These are phyloP conservation scores for Gyps fulvus DNA, from an alignment of 2,113 vertebrate species.

Conservation along the genomic window DNA sequence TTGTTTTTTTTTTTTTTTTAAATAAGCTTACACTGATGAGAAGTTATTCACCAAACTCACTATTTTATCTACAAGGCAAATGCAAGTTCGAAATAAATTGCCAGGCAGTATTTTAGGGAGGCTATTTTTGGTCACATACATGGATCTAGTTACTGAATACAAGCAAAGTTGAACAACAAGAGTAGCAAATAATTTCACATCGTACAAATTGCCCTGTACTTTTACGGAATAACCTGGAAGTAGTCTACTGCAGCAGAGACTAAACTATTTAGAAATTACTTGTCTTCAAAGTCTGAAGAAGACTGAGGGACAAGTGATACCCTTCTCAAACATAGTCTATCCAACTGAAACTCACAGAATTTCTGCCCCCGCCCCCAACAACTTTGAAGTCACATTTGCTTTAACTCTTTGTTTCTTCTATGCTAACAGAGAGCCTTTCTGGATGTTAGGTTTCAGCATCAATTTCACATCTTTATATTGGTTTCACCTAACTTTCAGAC, in stretches of 20 bases:
- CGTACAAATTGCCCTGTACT: not conserved
- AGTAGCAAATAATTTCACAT: not conserved
- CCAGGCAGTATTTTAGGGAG: not conserved
- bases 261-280: not conserved
- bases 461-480: not conserved
- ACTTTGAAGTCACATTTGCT: not conserved
- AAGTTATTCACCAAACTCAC: not conserved
- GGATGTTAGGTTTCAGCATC: not conserved
- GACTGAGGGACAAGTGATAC: not conserved
- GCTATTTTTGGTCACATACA: not conserved
- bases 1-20: not conserved
- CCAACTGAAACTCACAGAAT: not conserved
- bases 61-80: not conserved
- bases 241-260: not conserved
- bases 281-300: not conserved
- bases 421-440: not conserved
- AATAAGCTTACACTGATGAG: not conserved
- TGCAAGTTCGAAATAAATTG: not conserved
- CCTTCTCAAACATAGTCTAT: not conserved
- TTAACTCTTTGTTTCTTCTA: not conserved
- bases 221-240: not conserved
- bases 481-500: slow-evolving; percentile 4
- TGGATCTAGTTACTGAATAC: not conserved
- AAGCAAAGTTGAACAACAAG: not conserved
- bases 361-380: not conserved